Evolutionary conservation across 64 coral and sea anemone genomes (phyloP), one percentile per base, ranked within the genome.

Genomic region (Pocillopora damicornis): DNA sequence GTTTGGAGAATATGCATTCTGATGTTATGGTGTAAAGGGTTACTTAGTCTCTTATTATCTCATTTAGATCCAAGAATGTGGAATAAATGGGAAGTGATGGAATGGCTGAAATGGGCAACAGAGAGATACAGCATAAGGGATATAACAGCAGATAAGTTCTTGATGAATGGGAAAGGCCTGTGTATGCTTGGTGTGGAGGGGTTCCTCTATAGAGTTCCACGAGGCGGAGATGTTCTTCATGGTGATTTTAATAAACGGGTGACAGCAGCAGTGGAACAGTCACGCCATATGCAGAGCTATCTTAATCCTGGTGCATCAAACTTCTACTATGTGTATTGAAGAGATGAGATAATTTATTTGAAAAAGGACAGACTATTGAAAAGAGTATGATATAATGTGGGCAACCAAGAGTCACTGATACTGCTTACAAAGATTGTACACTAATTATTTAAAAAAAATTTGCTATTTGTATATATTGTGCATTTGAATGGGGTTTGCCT

Each of bases 111-210:
- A 18, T 98, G 95, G 95, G 95, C 95, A 61, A 92, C 92, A 58
- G 90, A 94, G 42, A 79, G 92, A 61, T 98, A 98, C 68, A 94
- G 91, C 37, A 88, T 98, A 68, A 61, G 78, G 78, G 93, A 90
- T 60, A 89, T 92, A 58, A 83, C 92, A 63, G 87, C 93, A 16
- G 95, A 98, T 60, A 98, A 98, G 62, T 98, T 98, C 80, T 78
- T 94, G 62, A 94, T 94, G 95, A 98, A 98, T 92, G 95, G 95
- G 51, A 98, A 98, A 92, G 95, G 95, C 69, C 57, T 98, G 76
- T 98, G 95, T 57, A 98, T 98, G 95, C 72, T 98, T 26, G 74
- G 77, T 9, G 76, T 87, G 18, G 93, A 98, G 3, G 91, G 95
- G 59, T 98, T 98, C 80, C 59, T 94, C 13, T 98, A 94, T 73